A percentile compares a stretch with the other conserved stretches of the same genome.
These are phyloP conservation scores for Hirtodrosophila cameraria DNA, from an alignment of 2,888 invertebrate genomes.

Conservation along the genomic window DNA sequence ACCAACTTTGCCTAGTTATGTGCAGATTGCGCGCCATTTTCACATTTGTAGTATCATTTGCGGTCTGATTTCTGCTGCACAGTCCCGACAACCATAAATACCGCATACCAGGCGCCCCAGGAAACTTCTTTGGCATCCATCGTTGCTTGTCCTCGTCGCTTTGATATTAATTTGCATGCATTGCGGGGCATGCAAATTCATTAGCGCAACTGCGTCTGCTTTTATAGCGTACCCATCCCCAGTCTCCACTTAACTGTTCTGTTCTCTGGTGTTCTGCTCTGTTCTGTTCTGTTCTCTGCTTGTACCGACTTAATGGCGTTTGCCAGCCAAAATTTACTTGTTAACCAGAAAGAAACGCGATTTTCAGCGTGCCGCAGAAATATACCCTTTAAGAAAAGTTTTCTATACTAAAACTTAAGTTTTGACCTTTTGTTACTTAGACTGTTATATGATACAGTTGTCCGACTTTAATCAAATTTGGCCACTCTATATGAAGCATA, in stretches of 20 bases:
- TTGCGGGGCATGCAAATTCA: conserved; percentile 57
- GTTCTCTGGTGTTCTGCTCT: background rate
- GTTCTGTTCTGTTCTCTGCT: conserved; percentile 10
- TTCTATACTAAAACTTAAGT: too few relatives aligned
- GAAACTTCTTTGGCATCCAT: conserved; percentile 9
- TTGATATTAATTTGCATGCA: conserved; percentile 58
- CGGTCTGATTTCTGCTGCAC: conserved; percentile 61
- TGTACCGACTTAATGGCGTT: conserved; percentile 5
- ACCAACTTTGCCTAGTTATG: conserved; percentile 49
- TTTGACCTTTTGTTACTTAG: too few relatives aligned
- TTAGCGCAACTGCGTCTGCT: conserved; percentile 41
- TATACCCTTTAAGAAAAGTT: too few relatives aligned
- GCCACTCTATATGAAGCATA: too few relatives aligned
- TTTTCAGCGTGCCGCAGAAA: too few relatives aligned
- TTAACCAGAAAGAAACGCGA: too few relatives aligned
- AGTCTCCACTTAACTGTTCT: conserved; percentile 2
- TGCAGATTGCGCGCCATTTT: conserved; percentile 41
- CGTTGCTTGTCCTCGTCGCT: conserved; percentile 21
- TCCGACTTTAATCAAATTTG: too few relatives aligned
- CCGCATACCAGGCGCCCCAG: background rate
- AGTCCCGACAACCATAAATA: conserved; percentile 2
- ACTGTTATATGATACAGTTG: too few relatives aligned
- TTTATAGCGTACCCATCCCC: background rate
- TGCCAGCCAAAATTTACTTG: conserved; percentile 9
- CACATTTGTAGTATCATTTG: conserved; percentile 69